Evolutionary conservation across 2,797 vertebrate species (phyloP).

Genomic region (Neostethus bicornis): DNA sequence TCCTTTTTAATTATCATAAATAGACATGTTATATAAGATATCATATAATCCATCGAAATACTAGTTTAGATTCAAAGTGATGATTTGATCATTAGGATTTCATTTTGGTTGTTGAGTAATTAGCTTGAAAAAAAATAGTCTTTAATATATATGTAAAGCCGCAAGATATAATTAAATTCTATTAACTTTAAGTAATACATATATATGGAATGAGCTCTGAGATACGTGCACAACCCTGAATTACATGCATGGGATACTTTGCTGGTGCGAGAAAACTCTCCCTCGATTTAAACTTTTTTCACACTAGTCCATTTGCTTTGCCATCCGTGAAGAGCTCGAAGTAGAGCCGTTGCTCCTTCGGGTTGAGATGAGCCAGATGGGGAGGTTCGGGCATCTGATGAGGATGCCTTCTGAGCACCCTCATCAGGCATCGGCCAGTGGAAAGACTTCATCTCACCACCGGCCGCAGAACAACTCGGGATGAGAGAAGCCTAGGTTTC

Average conservation of each 20-base stretch:
- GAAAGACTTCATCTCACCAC: no score
- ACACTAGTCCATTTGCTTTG: no score
- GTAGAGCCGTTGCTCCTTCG: no score
- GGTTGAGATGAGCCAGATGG: no score
- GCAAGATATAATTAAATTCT: slow-evolving; percentile 74
- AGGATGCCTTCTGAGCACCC: no score
- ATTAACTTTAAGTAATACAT: slow-evolving; percentile 73
- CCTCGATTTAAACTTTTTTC: slow-evolving; percentile 41
- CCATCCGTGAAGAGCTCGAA: no score
- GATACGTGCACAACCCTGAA: slow-evolving; percentile 64
- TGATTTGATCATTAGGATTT: slow-evolving; percentile 51
- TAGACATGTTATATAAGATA: slow-evolving; percentile 47
- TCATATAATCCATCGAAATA: slow-evolving; percentile 56
- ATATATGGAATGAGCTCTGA: slow-evolving; percentile 66
- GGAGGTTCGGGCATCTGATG: no score
- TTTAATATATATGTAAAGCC: slow-evolving; percentile 78
- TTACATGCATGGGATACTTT: slow-evolving; percentile 58
- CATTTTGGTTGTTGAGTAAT: slow-evolving; percentile 60
- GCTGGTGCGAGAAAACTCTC: slow-evolving; percentile 50
- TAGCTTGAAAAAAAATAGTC: slow-evolving; percentile 72
- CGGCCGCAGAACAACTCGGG: no score
- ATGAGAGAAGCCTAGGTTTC: no score
- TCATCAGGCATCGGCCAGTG: no score
- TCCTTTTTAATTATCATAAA: slow-evolving; percentile 48
- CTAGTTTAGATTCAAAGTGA: slow-evolving; percentile 56